Evolutionary conservation across 2,797 vertebrate species (phyloP), one percentile per base, ranked within the genome.

Genomic region (Crenuchus spilurus): DNA sequence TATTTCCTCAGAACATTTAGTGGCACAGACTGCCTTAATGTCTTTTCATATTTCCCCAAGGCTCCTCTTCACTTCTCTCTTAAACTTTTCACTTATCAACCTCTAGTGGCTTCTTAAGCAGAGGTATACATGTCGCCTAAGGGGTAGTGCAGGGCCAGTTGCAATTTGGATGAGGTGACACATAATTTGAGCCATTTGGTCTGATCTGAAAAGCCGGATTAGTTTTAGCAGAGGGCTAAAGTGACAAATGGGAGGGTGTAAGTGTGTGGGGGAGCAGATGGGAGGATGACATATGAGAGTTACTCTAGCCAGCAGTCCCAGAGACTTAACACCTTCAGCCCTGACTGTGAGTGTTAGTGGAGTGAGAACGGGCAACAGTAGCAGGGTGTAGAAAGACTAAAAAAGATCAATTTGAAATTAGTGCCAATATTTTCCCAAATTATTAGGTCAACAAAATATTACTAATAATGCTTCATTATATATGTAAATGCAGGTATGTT

Each of bases 211-310:
- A 70, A 72, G 75, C 61, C 51, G 51, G 68, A 77, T 71, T 66
- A 75, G 67, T 74, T 61, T 68, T 65, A 62, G 68, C 42, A 68
- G 30, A 46, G 46, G 48, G 63, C 71, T 61, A 62, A 61, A 65
- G 66, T 57, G 61, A 62, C 79, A 77, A 72, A 80, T 80, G 79
- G 79, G 35, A 55, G 48, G 44, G 78, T 41, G 71, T 74, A 30
- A 41, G 68, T 46, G 48, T 69, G 24, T 42, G 70, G 62, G 44
- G 26, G 61, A 72, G 67, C 77, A 79, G 72, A 79, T 79, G 77
- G 72, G 54, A 61, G 62, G 55, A 58, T 74, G 76, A 42, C 74
- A 65, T 58, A 63, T 67, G 28, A 70, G 58, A 31, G 55, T 24
- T 37, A 39, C 55, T 61, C 11, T 5, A 41, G 51, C 18, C 26